Evolutionary conservation across 2,797 vertebrate genomes (phyloP).

Genomic region (Clarias laeviceps): DNA sequence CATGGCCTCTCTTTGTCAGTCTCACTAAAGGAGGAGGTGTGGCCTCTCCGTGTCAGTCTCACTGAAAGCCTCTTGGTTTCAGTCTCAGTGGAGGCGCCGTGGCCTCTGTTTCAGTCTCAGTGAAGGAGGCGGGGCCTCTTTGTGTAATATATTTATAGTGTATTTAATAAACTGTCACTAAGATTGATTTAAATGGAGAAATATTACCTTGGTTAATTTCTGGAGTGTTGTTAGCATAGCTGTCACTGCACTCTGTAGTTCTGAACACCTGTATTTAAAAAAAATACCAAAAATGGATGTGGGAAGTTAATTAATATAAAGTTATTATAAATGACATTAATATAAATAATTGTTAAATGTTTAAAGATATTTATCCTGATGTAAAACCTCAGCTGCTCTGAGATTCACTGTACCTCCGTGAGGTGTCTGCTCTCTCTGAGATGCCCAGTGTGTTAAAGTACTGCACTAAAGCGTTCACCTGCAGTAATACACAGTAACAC

Average conservation of each 20-base stretch:
- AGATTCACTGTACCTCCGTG: not conserved
- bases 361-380: not conserved
- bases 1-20: too few species aligned
- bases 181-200: not conserved
- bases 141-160: not conserved
- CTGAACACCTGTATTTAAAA: not conserved
- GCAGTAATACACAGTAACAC: not conserved
- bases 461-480: not conserved
- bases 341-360: not conserved
- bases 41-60: too few species aligned
- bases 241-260: not conserved
- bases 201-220: conserved; percentile 6
- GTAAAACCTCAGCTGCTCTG: not conserved
- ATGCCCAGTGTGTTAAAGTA: not conserved
- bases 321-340: not conserved
- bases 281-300: not conserved
- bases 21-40: too few species aligned
- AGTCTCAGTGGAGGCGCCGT: too few species aligned
- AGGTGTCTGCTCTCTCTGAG: not conserved
- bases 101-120: not conserved
- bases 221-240: not conserved
- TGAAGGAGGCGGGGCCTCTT: not conserved
- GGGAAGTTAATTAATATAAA: not conserved
- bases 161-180: too few species aligned
- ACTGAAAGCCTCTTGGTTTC: too few species aligned